phyloP scores from a whole-genome alignment of 2,113 vertebrate species.

The Fulmarus glacialis region DNA sequence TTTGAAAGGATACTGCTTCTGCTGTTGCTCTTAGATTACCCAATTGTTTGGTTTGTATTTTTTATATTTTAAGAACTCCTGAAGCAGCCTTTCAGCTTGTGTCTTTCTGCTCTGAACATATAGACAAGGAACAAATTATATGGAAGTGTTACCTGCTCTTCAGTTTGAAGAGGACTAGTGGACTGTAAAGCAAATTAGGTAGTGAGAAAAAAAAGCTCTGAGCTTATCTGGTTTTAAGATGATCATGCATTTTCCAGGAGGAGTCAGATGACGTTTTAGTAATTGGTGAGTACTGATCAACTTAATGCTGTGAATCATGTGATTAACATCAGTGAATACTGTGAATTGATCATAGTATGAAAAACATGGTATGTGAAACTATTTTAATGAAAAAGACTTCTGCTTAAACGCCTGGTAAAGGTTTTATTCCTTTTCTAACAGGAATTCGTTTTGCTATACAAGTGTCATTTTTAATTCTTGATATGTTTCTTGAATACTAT shows the following conservation, averaged over 20 bases:
- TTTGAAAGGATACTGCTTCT: not conserved
- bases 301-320: not conserved
- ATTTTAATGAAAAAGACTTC: not conserved
- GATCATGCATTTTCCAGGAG: slow-evolving; percentile 14
- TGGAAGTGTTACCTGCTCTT: not conserved
- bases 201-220: not conserved
- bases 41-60: not conserved
- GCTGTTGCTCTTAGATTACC: not conserved
- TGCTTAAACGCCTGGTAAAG: not conserved
- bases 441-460: not conserved
- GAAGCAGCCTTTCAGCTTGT: not conserved
- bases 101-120: not conserved
- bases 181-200: not conserved
- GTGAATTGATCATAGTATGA: not conserved
- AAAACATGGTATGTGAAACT: not conserved
- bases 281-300: slow-evolving; percentile 41
- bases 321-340: not conserved
- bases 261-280: not conserved
- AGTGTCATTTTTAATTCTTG: not conserved
- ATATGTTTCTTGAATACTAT: not conserved
- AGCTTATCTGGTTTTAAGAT: not conserved
- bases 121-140: not conserved
- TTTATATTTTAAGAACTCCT: not conserved
- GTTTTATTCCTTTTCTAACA: not conserved
- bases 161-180: not conserved